A percentile compares a stretch with the other conserved stretches of the same genome.
Conservation (phyloP, 2,113 vertebrate species). For the Passerina amoena region DNA sequence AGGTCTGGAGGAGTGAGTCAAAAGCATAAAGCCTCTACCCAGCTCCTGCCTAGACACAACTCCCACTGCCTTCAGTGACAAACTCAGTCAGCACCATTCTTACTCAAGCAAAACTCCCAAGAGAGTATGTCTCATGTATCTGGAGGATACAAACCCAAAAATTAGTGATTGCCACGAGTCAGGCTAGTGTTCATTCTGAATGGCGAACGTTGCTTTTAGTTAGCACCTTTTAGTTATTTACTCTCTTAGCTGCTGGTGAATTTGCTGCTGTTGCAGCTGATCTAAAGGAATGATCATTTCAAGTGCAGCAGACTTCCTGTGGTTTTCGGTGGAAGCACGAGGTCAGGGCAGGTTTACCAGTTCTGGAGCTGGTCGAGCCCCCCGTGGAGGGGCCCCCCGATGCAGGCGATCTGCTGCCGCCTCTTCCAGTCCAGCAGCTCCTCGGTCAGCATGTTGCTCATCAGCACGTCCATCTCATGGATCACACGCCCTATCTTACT, state of each 20-base stretch:
- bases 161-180: background rate
- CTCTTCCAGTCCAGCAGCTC: slow-evolving; percentile 94
- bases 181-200: background rate
- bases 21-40: background rate
- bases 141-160: background rate
- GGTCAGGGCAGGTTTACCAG: slow-evolving; percentile 78
- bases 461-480: slow-evolving; percentile 86
- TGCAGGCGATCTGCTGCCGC: slow-evolving; percentile 91
- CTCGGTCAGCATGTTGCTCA: slow-evolving; percentile 84
- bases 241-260: background rate
- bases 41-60: background rate
- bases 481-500: slow-evolving; percentile 88
- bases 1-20: slow-evolving; percentile 35
- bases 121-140: background rate
- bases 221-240: background rate
- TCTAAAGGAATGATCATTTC: background rate
- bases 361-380: slow-evolving; percentile 94
- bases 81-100: slow-evolving; percentile 5
- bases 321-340: slow-evolving; percentile 64
- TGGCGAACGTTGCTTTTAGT: background rate
- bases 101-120: slow-evolving; percentile 33
- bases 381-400: slow-evolving; percentile 88
- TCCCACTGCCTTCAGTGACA: slow-evolving; percentile 16
- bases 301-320: slow-evolving; percentile 64
- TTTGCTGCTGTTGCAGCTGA: background rate